These are phyloP conservation scores for Varanus salvator DNA, from an alignment of 2,113 vertebrate species.

Conservation along the genomic window DNA sequence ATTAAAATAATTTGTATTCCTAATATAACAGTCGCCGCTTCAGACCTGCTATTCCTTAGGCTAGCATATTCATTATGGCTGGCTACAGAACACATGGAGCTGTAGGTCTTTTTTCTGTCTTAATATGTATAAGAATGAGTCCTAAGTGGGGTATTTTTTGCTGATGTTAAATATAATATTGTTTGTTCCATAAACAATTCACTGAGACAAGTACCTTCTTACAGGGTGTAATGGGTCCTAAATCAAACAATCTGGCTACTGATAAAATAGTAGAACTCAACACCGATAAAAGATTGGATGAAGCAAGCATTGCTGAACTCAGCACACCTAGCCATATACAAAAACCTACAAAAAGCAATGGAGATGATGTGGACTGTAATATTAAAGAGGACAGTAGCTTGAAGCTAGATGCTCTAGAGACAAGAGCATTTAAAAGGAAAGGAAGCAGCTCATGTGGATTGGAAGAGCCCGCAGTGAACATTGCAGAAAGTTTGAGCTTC, in stretches of 20 bases:
- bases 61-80: not conserved
- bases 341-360: slow-evolving; percentile 7
- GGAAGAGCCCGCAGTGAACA: not conserved
- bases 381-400: accelerated
- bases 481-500: not conserved
- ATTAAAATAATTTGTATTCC: accelerated
- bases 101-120: no score
- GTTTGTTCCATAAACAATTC: not conserved
- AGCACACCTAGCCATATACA: not conserved
- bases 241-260: slow-evolving; percentile 19
- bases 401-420: not conserved
- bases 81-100: no score
- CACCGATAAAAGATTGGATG: slow-evolving; percentile 27
- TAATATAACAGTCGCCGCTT: not conserved
- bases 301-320: slow-evolving; percentile 23
- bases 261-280: slow-evolving; percentile 30
- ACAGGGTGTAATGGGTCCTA: slow-evolving; percentile 50
- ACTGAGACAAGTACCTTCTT: slow-evolving; percentile 54
- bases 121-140: no score
- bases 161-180: not conserved
- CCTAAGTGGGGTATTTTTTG: not conserved
- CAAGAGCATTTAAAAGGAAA: accelerated
- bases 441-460: not conserved
- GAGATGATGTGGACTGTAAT: slow-evolving; percentile 7
- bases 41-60: not conserved